Evolutionary conservation across 1,140 invertebrate species (phyloP), one percentile per base, ranked within the genome.

Genomic region (Drosophila lowei): DNA sequence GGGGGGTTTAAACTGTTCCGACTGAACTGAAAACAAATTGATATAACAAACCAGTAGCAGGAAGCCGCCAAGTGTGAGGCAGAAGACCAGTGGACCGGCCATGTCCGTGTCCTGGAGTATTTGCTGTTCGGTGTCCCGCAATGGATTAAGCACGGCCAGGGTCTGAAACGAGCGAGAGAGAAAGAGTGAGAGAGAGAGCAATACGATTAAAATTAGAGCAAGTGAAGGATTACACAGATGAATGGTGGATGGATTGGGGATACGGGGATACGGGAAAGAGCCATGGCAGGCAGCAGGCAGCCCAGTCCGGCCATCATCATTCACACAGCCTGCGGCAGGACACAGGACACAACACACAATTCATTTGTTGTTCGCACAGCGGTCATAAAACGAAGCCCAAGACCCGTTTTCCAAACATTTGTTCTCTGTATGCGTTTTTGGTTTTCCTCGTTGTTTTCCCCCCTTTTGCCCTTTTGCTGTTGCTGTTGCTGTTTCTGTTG

Each of bases 21-120:
- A 41, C 16, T 21, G 4, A n/a, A 13, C 15, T 44, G 9, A 7
- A 49, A 11, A 5, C 48, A 56, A 46, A 60, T 28, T n/a, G 15
- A 47, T 18, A 23, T 16, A 53, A 84, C 79, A 11, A 79, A 93
- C 92, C 91, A 93, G 74, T 9, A 93, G 77, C 5, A 93, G 90
- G 71, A 93, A 94, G 64, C 93, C 94, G 41, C 96, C 96, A 79
- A 97, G 96, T 18, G 95, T 93, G 44, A 97, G 91, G 90, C 96
- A 96, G 89, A 97, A 97, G 8, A 95, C 95, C 46, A 97, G 92
- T 18, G 96, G 96, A 15, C 96, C 96, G 52, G 96, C 95, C 74
- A 97, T 92, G 92, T 97, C 96, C 43, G 95, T 95, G 91, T 97
- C 96, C 89, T 94, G 93, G n/a, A 94, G 89, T 78, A 95, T 94